phyloP scores from a whole-genome alignment of 23 tunicate species.

The Aplidium turbinatum region DNA sequence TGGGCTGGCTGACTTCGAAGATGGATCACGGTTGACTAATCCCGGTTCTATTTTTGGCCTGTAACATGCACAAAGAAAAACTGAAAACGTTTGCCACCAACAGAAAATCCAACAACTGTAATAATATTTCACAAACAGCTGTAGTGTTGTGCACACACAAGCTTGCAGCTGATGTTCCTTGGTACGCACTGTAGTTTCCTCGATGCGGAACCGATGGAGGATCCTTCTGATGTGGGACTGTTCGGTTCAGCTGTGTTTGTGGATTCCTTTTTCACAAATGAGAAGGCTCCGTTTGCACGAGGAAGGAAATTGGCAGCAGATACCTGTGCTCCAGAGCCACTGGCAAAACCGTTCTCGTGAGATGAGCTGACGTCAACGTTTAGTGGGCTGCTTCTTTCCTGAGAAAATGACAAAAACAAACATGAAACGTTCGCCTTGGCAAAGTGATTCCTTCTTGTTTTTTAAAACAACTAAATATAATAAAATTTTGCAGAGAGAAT shows the following conservation, averaged over 20 bases:
- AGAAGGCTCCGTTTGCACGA: constrained; percentile 2
- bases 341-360: constrained; percentile 36
- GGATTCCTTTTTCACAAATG: constrained; percentile 7
- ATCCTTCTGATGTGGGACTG: constrained; percentile 73
- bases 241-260: constrained; percentile 27
- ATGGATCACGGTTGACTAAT: constrained; percentile 18
- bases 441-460: too few relatives aligned
- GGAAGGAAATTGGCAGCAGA: constrained; percentile 19
- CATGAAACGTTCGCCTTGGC: background rate
- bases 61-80: too few relatives aligned
- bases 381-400: constrained; percentile 54
- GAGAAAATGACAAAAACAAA: background rate
- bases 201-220: constrained; percentile 54
- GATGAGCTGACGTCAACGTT: constrained; percentile 71
- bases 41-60: constrained; percentile 28
- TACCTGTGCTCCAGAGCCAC: constrained; percentile 8
- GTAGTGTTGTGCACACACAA: background rate
- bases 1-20: constrained; percentile 72
- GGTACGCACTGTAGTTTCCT: constrained; percentile 66
- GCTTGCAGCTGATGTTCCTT: too few relatives aligned
- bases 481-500: too few relatives aligned
- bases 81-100: too few relatives aligned
- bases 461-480: too few relatives aligned
- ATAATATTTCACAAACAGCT: background rate
- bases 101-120: background rate